Evolutionary conservation across 2,113 vertebrate genomes (phyloP).

Genomic region (Lonchura striata): DNA sequence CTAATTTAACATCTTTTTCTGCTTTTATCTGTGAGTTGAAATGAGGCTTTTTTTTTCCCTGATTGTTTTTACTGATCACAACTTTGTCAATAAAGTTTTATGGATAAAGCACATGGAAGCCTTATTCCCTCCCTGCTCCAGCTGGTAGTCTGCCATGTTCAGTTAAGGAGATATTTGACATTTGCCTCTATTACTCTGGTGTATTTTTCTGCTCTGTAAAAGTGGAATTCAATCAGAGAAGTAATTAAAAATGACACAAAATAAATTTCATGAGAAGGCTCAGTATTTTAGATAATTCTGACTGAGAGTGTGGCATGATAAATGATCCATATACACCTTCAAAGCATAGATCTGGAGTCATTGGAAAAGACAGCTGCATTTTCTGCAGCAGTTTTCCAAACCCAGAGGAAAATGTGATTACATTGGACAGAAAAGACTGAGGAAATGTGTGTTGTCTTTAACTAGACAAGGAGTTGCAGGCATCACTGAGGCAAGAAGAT

Average conservation of each 20-base stretch:
- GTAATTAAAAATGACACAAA: neutral
- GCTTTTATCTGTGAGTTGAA: neutral
- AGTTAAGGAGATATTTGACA: neutral
- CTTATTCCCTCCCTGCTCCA: neutral
- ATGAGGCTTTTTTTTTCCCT: neutral
- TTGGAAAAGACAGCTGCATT: neutral
- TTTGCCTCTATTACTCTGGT: neutral
- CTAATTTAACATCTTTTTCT: neutral
- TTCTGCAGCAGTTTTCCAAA: neutral
- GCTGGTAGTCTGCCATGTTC: neutral
- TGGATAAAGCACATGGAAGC: neutral
- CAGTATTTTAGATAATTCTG: neutral
- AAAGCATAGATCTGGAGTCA: neutral
- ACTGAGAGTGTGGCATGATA: neutral
- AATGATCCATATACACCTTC: neutral
- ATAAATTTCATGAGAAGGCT: neutral
- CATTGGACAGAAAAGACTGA: neutral
- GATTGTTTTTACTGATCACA: neutral
- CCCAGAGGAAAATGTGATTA: conserved; percentile 41
- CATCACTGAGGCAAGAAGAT: conserved; percentile 54
- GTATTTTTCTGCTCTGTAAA: neutral
- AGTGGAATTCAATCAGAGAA: neutral
- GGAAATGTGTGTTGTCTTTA: neutral
- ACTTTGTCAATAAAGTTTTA: neutral
- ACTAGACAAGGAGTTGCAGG: neutral